Percentiles rank a stretch among this genome's conserved stretches.
These are phyloP conservation scores for Tenthredo scrophulariae DNA, from an alignment of 2,888 invertebrate species.

Conservation along the genomic window DNA sequence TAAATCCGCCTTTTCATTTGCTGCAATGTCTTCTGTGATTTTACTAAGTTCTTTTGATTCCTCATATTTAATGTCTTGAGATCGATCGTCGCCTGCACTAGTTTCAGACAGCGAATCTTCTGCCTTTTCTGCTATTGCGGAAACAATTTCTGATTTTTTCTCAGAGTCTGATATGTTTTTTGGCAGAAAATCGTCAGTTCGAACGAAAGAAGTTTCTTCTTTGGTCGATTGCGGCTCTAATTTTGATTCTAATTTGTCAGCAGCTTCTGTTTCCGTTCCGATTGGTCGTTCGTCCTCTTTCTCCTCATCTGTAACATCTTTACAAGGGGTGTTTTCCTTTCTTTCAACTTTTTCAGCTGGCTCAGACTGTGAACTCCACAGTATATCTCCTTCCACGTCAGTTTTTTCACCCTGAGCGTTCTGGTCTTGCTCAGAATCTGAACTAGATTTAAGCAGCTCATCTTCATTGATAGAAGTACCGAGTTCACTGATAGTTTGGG, in stretches of 20 bases:
- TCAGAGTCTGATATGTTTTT: conserved; percentile 8
- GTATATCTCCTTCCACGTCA: conserved; percentile 26
- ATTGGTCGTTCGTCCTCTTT: conserved; percentile 39
- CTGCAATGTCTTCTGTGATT: conserved; percentile 2
- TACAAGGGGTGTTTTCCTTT: conserved; percentile 27
- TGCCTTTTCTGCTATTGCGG: background rate
- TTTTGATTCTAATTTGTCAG: conserved; percentile 54
- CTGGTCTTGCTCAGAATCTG: conserved; percentile 49
- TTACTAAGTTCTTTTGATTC: conserved; percentile 12
- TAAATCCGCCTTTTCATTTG: background rate
- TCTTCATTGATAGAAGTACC: conserved; percentile 43
- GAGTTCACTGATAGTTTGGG: conserved; percentile 35
- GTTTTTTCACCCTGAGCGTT: background rate
- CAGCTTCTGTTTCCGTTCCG: conserved; percentile 48
- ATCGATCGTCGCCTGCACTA: background rate
- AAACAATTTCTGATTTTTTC: background rate
- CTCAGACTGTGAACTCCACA: conserved; percentile 50
- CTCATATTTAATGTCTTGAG: conserved; percentile 9
- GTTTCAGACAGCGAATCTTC: background rate
- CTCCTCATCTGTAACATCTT: background rate
- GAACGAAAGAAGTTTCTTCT: background rate
- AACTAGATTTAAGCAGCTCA: conserved; percentile 45
- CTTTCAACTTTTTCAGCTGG: conserved; percentile 33
- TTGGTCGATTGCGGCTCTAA: conserved; percentile 37
- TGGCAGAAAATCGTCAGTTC: background rate